These are phyloP conservation scores for Asteroscopus sphinx DNA, from an alignment of 2,888 invertebrate genomes.

Conservation along the genomic window DNA sequence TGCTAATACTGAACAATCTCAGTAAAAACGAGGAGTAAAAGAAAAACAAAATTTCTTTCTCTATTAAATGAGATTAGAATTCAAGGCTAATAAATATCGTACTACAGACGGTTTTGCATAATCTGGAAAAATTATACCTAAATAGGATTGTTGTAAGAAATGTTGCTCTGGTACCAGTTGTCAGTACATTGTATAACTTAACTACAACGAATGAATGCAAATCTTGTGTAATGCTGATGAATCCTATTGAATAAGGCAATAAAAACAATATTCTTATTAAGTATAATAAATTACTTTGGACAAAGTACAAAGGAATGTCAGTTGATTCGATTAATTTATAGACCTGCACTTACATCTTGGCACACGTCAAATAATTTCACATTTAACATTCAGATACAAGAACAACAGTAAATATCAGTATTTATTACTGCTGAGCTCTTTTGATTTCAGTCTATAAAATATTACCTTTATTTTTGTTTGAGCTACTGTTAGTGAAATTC, in stretches of 20 bases:
- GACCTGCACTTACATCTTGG: slow-evolving; percentile 41
- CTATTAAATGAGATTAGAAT: slow-evolving; percentile 50
- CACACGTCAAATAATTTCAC: slow-evolving; percentile 33
- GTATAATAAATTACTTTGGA: slow-evolving; percentile 42
- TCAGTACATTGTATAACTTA: slow-evolving; percentile 28
- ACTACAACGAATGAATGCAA: slow-evolving; percentile 36
- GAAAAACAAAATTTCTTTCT: slow-evolving; percentile 36
- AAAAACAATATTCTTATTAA: slow-evolving; percentile 46
- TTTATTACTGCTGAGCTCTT: background rate
- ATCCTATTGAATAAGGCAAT: slow-evolving; percentile 48
- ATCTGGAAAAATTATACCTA: slow-evolving; percentile 53
- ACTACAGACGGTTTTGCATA: slow-evolving; percentile 48
- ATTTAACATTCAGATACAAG: slow-evolving; percentile 5
- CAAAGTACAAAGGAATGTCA: slow-evolving; percentile 42
- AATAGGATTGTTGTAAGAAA: slow-evolving; percentile 44
- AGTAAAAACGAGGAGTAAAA: slow-evolving; percentile 16
- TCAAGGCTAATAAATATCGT: slow-evolving; percentile 47
- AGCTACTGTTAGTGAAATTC: background rate
- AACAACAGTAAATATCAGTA: background rate
- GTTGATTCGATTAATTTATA: slow-evolving; percentile 47
- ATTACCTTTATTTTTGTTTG: background rate
- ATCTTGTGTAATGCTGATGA: slow-evolving; percentile 49
- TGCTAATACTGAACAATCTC: slow-evolving; percentile 7
- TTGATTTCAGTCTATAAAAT: slow-evolving; percentile 1
- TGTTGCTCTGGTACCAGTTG: slow-evolving; percentile 27